These are phyloP conservation scores for Drosophila anomelani DNA, from an alignment of 2,888 invertebrate genomes.

Conservation along the genomic window DNA sequence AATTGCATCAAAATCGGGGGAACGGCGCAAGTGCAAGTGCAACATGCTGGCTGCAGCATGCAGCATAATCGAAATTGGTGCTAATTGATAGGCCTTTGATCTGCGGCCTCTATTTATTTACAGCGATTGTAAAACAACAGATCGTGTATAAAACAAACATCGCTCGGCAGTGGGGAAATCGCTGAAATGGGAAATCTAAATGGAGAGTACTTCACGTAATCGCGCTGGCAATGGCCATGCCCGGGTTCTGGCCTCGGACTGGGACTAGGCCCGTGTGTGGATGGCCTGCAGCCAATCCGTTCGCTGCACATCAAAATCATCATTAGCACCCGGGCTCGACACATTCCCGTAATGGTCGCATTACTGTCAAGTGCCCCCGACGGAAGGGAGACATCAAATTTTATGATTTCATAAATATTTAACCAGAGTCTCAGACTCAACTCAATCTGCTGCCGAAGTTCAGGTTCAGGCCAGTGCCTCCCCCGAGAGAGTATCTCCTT, in stretches of 20 bases:
- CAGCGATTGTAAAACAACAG: conserved; percentile 75
- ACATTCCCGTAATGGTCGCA: conserved; percentile 57
- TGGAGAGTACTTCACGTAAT: conserved; percentile 35
- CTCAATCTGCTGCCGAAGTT: conserved; percentile 21
- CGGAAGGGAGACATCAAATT: conserved; percentile 84
- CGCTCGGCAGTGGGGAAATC: conserved; percentile 25
- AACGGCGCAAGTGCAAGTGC: conserved; percentile 15
- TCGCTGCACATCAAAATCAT: conserved; percentile 80
- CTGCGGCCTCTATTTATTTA: conserved; percentile 77
- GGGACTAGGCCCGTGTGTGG: conserved; percentile 13
- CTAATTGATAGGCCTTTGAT: conserved; percentile 83
- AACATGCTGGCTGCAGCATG: conserved; percentile 53
- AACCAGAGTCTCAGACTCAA: conserved; percentile 26
- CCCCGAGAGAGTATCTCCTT: conserved; percentile 36
- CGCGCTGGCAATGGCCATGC: conserved; percentile 35
- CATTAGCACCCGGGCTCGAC: conserved; percentile 67
- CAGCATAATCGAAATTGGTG: conserved; percentile 81
- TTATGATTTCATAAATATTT: conserved; percentile 84
- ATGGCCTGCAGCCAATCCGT: conserved; percentile 71
- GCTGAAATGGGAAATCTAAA: conserved; percentile 30
- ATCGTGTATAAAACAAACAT: conserved; percentile 77
- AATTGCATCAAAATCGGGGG: conserved; percentile 64
- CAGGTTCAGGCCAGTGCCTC: conserved; percentile 15
- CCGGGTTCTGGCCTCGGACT: conserved; percentile 40
- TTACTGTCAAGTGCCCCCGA: conserved; percentile 76